Evolutionary conservation across 2,113 vertebrate genomes (phyloP).

Genomic region (Callipepla squamata): DNA sequence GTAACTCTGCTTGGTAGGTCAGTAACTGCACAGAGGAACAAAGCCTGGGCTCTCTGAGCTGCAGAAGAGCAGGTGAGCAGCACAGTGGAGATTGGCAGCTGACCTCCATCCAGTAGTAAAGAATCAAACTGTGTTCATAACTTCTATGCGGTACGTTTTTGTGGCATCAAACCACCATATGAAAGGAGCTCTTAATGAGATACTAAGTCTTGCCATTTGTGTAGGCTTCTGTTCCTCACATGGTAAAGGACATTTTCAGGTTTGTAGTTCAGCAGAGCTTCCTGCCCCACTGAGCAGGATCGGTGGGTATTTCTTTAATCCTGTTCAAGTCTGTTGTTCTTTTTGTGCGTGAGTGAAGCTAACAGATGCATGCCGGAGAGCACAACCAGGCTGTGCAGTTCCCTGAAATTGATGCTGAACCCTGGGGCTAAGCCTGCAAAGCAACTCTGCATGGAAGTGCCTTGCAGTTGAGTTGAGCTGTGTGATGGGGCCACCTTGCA

Average conservation of each 20-base stretch:
- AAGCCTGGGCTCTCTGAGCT: neutral
- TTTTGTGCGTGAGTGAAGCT: neutral
- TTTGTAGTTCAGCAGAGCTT: neutral
- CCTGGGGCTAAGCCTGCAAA: neutral
- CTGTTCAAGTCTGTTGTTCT: neutral
- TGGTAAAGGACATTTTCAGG: neutral
- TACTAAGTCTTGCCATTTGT: neutral
- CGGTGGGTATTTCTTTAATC: neutral
- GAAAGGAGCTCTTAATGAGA: neutral
- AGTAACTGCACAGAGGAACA: neutral
- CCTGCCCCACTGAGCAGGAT: neutral
- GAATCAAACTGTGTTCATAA: neutral
- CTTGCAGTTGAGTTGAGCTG: neutral
- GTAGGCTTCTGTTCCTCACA: neutral
- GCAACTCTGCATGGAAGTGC: neutral
- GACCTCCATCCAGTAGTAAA: neutral
- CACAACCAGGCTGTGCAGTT: neutral
- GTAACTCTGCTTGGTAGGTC: neutral
- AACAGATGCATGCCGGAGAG: neutral
- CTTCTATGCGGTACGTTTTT: neutral
- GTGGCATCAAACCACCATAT: neutral
- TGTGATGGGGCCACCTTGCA: neutral
- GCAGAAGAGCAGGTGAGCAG: neutral
- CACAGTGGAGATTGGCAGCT: neutral
- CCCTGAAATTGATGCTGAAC: neutral